phyloP scores from a whole-genome alignment of 2,113 vertebrate genomes.

The Cyanistes caeruleus region DNA sequence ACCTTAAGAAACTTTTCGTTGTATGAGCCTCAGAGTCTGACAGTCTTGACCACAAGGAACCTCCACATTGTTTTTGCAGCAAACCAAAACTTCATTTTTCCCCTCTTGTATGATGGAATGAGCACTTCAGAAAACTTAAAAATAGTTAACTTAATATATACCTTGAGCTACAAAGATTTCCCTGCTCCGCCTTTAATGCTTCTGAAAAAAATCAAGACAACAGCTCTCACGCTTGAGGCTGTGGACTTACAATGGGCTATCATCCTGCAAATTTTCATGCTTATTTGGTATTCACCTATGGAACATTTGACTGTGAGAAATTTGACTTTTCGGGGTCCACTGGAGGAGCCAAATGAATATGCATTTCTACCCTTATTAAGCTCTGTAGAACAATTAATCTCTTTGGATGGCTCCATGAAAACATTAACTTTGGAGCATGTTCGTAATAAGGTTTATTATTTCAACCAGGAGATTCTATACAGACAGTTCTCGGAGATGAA shows the following conservation, averaged over 20 bases:
- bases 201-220: constrained; percentile 19
- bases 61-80: constrained; percentile 72
- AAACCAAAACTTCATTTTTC: neutral
- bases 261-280: constrained; percentile 61
- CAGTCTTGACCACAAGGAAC: constrained; percentile 62
- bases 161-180: constrained; percentile 2
- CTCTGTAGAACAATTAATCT: neutral
- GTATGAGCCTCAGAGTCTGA: constrained; percentile 78
- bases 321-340: neutral
- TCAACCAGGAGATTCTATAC: constrained; percentile 79
- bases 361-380: neutral
- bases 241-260: constrained; percentile 72
- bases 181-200: neutral
- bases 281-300: constrained; percentile 68
- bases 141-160: constrained; percentile 70
- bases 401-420: constrained; percentile 61
- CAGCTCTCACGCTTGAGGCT: constrained; percentile 70
- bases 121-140: constrained; percentile 62
- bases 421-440: constrained; percentile 52
- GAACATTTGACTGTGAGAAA: constrained; percentile 70
- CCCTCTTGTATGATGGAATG: constrained; percentile 72
- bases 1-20: constrained; percentile 62
- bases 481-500: constrained; percentile 81
- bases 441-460: constrained; percentile 61
- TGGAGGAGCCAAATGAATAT: neutral